phyloP scores from a whole-genome alignment of 2,888 invertebrate species.

The Meganola albula region DNA sequence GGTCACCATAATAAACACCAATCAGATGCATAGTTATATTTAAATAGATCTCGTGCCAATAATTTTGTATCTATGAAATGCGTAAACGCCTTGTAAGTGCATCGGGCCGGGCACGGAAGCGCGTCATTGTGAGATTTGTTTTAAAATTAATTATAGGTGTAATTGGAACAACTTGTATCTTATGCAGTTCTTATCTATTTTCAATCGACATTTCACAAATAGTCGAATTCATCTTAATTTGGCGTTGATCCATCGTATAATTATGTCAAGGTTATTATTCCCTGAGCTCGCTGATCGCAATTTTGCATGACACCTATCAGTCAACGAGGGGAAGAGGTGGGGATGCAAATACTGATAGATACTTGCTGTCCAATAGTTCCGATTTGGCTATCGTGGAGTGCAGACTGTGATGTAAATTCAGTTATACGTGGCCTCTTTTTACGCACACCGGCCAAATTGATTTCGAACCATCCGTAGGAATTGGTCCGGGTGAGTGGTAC shows the following conservation, averaged over 20 bases:
- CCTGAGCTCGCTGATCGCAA: conserved; percentile 38
- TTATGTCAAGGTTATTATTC: conserved; percentile 55
- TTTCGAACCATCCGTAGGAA: too few species aligned
- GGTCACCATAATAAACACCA: conserved; percentile 56
- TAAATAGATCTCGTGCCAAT: conserved; percentile 66
- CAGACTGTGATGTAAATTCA: conserved; percentile 29
- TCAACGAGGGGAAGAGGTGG: conserved; percentile 44
- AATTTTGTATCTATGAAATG: conserved; percentile 32
- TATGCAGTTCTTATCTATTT: neutral
- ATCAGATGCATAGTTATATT: conserved; percentile 58
- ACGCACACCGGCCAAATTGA: too few species aligned
- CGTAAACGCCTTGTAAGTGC: conserved; percentile 20
- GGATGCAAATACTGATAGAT: conserved; percentile 44
- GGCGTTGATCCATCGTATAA: conserved; percentile 47
- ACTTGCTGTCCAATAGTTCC: conserved; percentile 42
- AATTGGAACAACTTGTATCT: neutral
- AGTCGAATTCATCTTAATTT: conserved; percentile 33
- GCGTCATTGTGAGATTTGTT: conserved; percentile 9
- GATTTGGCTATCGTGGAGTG: conserved; percentile 39
- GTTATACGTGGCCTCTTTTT: conserved; percentile 24
- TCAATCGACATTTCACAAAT: conserved; percentile 15
- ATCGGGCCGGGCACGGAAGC: conserved; percentile 20
- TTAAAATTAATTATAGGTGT: conserved; percentile 5
- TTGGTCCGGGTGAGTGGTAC: too few species aligned
- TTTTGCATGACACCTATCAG: conserved; percentile 50